Percentiles rank a stretch among this genome's conserved stretches.
Conservation (phyloP, 2,888 invertebrate species). For the Drosophila colorata region DNA sequence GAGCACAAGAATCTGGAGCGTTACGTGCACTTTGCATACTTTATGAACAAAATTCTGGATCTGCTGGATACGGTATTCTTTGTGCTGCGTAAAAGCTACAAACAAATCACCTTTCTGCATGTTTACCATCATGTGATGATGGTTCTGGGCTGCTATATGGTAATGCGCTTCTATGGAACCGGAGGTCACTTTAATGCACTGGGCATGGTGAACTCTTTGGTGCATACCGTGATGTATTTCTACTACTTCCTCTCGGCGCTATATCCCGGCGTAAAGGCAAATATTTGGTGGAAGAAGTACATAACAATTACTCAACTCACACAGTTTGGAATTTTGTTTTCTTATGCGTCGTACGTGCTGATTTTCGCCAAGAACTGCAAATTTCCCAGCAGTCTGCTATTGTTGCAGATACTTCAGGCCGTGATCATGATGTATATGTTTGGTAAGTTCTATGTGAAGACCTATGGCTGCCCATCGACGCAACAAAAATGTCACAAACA, state of each 20-base stretch:
- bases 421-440: conserved; percentile 87
- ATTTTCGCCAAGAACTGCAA: conserved; percentile 86
- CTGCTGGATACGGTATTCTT: conserved; percentile 94
- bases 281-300: conserved; percentile 86
- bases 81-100: conserved; percentile 94
- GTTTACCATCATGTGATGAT: conserved; percentile 94
- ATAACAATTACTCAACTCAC: conserved; percentile 86
- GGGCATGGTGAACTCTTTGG: conserved; percentile 85
- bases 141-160: conserved; percentile 90
- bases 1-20: conserved; percentile 36
- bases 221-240: conserved; percentile 86
- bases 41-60: conserved; percentile 89
- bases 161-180: conserved; percentile 91
- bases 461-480: conserved; percentile 83
- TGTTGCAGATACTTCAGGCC: conserved; percentile 86
- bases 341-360: conserved; percentile 85
- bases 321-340: conserved; percentile 89
- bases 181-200: conserved; percentile 85
- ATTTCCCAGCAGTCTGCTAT: conserved; percentile 86
- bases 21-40: conserved; percentile 68
- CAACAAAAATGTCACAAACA: conserved; percentile 6
- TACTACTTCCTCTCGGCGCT: conserved; percentile 86
- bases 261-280: conserved; percentile 85
- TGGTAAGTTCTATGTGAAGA: conserved; percentile 87
- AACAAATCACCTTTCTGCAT: conserved; percentile 94